Conservation (phyloP, 1,140 invertebrate genomes). For the Drosophila ironensis region DNA sequence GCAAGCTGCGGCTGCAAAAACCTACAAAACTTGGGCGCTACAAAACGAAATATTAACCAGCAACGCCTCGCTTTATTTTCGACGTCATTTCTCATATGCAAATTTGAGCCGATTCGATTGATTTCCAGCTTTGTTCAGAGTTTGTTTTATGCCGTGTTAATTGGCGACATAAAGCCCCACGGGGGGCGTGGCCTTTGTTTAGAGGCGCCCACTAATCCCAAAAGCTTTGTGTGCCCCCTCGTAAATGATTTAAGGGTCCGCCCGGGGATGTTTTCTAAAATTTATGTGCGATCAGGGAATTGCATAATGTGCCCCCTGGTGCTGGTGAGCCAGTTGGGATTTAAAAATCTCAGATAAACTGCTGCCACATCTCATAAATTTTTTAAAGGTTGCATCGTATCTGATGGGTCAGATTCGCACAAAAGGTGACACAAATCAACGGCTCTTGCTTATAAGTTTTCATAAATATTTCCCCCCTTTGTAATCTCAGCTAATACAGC, state of each 20-base stretch:
- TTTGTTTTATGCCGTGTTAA: constrained; percentile 66
- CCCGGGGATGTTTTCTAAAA: constrained; percentile 2
- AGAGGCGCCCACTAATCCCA: not conserved
- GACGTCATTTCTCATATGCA: constrained; percentile 63
- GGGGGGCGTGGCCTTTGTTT: constrained; percentile 13
- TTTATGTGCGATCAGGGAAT: constrained; percentile 8
- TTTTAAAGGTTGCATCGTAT: not conserved
- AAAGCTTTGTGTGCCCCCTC: constrained; percentile 4
- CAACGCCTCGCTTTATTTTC: constrained; percentile 50
- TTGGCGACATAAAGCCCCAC: constrained; percentile 39
- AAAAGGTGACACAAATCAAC: too few species aligned
- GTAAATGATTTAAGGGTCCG: constrained; percentile 22
- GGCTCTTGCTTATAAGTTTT: not conserved
- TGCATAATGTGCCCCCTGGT: constrained; percentile 13
- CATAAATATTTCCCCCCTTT: not conserved
- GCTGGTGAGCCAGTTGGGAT: too few species aligned
- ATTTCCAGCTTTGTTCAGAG: constrained; percentile 3
- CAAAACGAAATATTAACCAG: constrained; percentile 7
- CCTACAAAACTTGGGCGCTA: constrained; percentile 12
- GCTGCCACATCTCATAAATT: too few species aligned
- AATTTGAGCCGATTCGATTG: constrained; percentile 54
- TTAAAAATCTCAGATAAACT: too few species aligned
- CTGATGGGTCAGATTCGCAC: too few species aligned
- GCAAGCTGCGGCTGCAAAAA: constrained; percentile 22
- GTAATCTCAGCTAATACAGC: not conserved